Evolutionary conservation across 2,888 invertebrate genomes (phyloP).

Genomic region (Synanthedon formicaeformis): DNA sequence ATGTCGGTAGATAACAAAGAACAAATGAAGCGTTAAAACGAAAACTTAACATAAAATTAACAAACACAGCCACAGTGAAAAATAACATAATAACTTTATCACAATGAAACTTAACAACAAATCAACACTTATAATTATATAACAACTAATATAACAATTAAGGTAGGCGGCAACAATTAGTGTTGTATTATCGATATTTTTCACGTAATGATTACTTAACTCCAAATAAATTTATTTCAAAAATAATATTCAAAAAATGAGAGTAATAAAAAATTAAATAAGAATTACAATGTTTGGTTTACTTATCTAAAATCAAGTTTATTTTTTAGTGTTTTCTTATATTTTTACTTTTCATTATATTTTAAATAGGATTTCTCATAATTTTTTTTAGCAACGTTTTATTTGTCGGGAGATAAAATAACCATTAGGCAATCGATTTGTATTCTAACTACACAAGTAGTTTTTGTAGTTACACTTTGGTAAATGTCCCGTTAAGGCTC

Average conservation of each 20-base stretch:
- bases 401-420: no score
- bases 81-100: constrained; percentile 47
- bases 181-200: constrained; percentile 15
- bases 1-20: constrained; percentile 52
- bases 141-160: constrained; percentile 38
- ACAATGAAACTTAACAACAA: constrained; percentile 60
- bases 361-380: no score
- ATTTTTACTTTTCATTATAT: no score
- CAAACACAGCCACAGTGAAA: constrained; percentile 61
- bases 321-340: no score
- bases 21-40: constrained; percentile 52
- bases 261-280: no score
- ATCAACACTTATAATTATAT: constrained; percentile 54
- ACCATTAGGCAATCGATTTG: no score
- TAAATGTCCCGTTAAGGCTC: constrained; percentile 27
- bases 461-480: no score
- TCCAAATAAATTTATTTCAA: constrained; percentile 14
- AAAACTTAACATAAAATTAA: constrained; percentile 71
- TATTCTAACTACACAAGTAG: no score
- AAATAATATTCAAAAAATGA: no score
- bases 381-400: no score
- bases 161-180: constrained; percentile 14
- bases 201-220: constrained; percentile 47
- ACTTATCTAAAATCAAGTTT: no score
- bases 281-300: no score